Evolutionary conservation across 2,113 vertebrate species (phyloP).

Genomic region (Sebastes fasciatus): DNA sequence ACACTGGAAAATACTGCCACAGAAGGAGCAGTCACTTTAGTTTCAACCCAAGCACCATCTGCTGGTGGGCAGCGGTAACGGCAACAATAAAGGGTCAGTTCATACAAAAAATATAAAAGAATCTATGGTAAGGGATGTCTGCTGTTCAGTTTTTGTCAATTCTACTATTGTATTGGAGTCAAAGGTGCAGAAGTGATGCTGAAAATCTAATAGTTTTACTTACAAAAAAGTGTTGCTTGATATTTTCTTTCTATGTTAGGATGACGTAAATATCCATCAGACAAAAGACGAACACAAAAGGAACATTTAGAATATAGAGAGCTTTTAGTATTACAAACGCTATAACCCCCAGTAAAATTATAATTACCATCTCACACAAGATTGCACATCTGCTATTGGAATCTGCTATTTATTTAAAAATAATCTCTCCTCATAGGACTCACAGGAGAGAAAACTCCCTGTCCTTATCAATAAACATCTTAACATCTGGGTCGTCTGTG

Average conservation of each 20-base stretch:
- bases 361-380: not conserved
- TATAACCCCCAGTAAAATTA: not conserved
- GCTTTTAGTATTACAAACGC: not conserved
- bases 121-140: not conserved
- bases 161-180: not conserved
- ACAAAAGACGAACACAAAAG: not conserved
- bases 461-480: not conserved
- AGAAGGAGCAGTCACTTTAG: not conserved
- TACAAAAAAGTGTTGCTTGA: too few species aligned
- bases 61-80: not conserved
- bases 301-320: not conserved
- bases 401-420: not conserved
- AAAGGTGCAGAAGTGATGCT: not conserved
- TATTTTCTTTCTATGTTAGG: too few species aligned
- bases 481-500: too few species aligned
- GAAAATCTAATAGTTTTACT: too few species aligned
- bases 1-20: not conserved
- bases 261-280: not conserved
- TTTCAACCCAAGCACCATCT: constrained; percentile 2
- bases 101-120: not conserved
- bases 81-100: not conserved
- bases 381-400: not conserved
- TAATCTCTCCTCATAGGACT: too few species aligned
- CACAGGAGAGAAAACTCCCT: not conserved
- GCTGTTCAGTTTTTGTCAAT: too few species aligned